Conservation (phyloP, 1,140 invertebrate species). For the Physella acuta region DNA sequence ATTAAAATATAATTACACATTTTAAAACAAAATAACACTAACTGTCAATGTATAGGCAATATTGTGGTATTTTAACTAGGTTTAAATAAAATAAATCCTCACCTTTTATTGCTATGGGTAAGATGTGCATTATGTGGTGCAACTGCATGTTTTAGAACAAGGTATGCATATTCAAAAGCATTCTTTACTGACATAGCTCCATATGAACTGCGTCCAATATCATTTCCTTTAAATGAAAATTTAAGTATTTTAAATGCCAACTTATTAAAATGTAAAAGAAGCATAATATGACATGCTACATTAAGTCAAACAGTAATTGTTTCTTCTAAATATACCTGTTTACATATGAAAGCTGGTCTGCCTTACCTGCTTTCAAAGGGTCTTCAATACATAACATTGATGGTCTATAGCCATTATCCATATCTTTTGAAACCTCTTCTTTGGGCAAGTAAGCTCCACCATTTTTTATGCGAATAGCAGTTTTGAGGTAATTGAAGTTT, state of each 20-base stretch:
- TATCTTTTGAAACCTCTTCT: slow-evolving; percentile 86
- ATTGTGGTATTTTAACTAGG: too few relatives aligned
- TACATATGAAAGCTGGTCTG: not conserved
- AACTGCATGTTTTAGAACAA: slow-evolving; percentile 79
- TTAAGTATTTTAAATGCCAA: not conserved
- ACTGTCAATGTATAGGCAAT: too few relatives aligned
- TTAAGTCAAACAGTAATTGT: too few relatives aligned
- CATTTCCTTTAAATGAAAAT: slow-evolving; percentile 71
- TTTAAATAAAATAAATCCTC: too few relatives aligned
- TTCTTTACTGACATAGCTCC: slow-evolving; percentile 85
- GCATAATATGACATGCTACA: not conserved
- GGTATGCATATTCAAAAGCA: slow-evolving; percentile 94
- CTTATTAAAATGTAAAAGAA: not conserved
- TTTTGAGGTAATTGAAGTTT: slow-evolving; percentile 93
- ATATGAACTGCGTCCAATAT: slow-evolving; percentile 98
- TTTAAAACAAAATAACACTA: too few relatives aligned
- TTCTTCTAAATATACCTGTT: too few relatives aligned
- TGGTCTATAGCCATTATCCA: slow-evolving; percentile 89
- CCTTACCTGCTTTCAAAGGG: slow-evolving; percentile 80
- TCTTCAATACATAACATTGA: slow-evolving; percentile 96
- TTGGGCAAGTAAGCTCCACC: slow-evolving; percentile 93
- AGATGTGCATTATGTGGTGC: slow-evolving; percentile 45
- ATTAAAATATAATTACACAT: not conserved
- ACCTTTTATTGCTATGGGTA: not conserved
- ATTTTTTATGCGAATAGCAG: slow-evolving; percentile 90